phyloP scores from a whole-genome alignment of 2,888 invertebrate species.

The Hymenopus coronatus region DNA sequence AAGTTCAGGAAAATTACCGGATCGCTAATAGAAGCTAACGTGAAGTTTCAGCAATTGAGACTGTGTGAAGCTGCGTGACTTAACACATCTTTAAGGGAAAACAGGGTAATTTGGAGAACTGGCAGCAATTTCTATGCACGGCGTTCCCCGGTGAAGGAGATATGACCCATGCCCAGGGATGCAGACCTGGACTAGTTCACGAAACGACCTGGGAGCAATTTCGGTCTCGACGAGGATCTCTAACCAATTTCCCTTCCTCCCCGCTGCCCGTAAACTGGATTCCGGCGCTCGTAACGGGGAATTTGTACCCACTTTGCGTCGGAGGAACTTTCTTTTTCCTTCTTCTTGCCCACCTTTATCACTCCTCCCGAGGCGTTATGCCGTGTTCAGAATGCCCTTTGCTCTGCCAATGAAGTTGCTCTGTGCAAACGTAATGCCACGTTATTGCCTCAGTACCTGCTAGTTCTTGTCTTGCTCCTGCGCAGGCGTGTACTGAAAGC shows the following conservation, averaged over 20 bases:
- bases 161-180: not conserved
- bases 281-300: constrained; percentile 17
- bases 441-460: no score
- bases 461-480: not conserved
- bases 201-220: constrained; percentile 20
- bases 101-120: not conserved
- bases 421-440: not conserved
- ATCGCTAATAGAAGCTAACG: no score
- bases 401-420: not conserved
- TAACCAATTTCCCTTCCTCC: constrained; percentile 13
- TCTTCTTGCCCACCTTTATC: not conserved
- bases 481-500: no score
- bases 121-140: not conserved
- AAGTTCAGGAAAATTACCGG: no score
- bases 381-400: not conserved
- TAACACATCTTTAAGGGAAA: not conserved
- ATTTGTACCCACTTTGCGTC: constrained; percentile 28
- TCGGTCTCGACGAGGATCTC: constrained; percentile 14
- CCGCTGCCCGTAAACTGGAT: constrained; percentile 13
- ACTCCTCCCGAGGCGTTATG: not conserved
- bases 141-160: not conserved
- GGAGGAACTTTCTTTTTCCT: not conserved
- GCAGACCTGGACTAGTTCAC: not conserved
- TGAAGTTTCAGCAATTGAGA: not conserved
- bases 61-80: not conserved